These are phyloP conservation scores for Nephrotoma flavescens DNA, from an alignment of 2,888 invertebrate genomes.

Conservation along the genomic window DNA sequence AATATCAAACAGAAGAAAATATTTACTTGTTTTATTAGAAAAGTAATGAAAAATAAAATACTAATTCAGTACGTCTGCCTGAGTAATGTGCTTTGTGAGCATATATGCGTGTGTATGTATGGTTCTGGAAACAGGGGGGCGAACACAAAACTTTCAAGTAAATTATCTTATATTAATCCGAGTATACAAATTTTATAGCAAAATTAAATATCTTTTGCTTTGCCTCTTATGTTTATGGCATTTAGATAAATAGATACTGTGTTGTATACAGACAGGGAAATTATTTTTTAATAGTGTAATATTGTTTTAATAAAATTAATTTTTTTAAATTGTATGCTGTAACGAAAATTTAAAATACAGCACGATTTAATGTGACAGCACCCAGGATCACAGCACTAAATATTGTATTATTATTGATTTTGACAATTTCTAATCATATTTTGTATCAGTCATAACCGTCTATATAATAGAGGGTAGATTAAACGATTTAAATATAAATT, in stretches of 20 bases:
- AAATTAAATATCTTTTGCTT: background rate
- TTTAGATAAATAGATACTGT: background rate
- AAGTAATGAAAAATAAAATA: background rate
- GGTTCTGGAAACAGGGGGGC: background rate
- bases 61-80: background rate
- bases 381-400: too few relatives aligned
- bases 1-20: background rate
- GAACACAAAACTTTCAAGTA: background rate
- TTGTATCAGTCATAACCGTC: too few relatives aligned
- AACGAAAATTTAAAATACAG: too few relatives aligned
- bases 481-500: too few relatives aligned
- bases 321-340: background rate
- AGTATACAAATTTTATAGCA: background rate
- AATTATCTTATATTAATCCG: background rate
- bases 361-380: too few relatives aligned
- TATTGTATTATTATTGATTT: too few relatives aligned
- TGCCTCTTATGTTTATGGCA: background rate
- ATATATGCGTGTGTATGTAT: background rate
- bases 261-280: background rate
- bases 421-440: too few relatives aligned
- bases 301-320: background rate
- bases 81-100: background rate
- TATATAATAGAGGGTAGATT: too few relatives aligned
- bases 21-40: background rate
- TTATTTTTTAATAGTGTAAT: background rate